Evolutionary conservation across 2,113 vertebrate species (phyloP), one percentile per base, ranked within the genome.

Genomic region (Dryoscopus gambensis): DNA sequence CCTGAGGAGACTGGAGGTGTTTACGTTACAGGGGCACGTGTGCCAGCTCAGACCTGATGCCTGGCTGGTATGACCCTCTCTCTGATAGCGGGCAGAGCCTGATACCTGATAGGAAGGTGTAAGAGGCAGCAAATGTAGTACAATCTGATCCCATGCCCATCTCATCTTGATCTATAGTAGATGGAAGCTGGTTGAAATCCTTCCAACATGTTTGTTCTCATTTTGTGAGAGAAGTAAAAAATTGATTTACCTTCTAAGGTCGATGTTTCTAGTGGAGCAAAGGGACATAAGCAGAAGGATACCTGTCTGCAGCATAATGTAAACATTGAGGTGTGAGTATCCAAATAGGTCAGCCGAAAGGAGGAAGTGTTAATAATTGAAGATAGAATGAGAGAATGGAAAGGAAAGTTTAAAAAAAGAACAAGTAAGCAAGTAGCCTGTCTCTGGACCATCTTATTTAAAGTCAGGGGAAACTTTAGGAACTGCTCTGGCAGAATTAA

Each of bases 331-430:
- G 47, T 86, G 12, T 88, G 85, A 77, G 59, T 90, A 80, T 88
- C 55, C 90, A 95, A 87, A 88, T 87, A 96, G 95, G 95, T 97
- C 95, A 96, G n/a, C 52, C 82, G 93, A 94, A 95, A 96, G 85
- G 87, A 95, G 90, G 92, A 92, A 93, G 77, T 64, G 37, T 97
- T 95, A 96, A 96, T 96, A 89, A 97, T 97, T 96, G 84, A 96
- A 89, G 89, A 79, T 23, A 89, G 87, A 87, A 87, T 86, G 53
- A 84, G 93, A 96, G 90, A 95, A 95, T 60, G 89, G 95, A 96
- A 97, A 95, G 62, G 24, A 78, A 95, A 92, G 79, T 94, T 94
- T 94, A 75, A 94, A 97, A 95, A 96, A 96, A 85, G 75, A 96
- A 81, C 84, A 84, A 59, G 70, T 63, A 77, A 96, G 39, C 28